These are phyloP conservation scores for Steatocranus sp. DNA, from an alignment of 2,797 vertebrate genomes.

Conservation along the genomic window DNA sequence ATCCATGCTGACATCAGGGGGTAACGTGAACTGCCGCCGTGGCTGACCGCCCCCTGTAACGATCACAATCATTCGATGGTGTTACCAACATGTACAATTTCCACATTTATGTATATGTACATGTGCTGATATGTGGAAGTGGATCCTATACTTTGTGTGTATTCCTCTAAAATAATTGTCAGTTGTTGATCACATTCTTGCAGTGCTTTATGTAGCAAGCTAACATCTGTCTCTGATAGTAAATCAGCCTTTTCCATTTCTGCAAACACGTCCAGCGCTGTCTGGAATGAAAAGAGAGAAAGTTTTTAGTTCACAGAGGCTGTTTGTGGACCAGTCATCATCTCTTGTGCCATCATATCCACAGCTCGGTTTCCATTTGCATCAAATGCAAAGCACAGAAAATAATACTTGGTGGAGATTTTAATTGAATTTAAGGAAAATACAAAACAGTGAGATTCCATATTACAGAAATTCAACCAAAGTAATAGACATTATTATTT, in stretches of 20 bases:
- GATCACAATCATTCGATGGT: neutral
- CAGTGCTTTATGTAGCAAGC: constrained; percentile 4
- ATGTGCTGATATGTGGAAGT: neutral
- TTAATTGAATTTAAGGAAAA: neutral
- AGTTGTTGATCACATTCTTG: constrained; percentile 30
- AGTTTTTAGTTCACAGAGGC: neutral
- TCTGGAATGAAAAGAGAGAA: constrained; percentile 49
- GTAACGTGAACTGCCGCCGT: rapidly evolving
- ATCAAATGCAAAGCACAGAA: neutral
- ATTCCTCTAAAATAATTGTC: constrained; percentile 3
- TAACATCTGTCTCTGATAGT: constrained; percentile 46
- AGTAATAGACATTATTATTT: neutral
- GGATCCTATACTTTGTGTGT: constrained; percentile 8
- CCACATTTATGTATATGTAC: neutral
- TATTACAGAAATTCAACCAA: neutral
- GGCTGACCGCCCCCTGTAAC: neutral
- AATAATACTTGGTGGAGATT: neutral
- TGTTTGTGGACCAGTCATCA: neutral
- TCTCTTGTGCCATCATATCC: neutral
- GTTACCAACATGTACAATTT: neutral
- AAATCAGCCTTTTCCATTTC: constrained; percentile 71
- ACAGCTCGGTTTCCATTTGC: neutral
- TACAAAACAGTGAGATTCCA: neutral
- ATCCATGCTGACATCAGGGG: neutral
- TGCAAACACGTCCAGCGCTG: constrained; percentile 61